phyloP scores from a whole-genome alignment of 2,888 invertebrate species.

The Helleia helle region DNA sequence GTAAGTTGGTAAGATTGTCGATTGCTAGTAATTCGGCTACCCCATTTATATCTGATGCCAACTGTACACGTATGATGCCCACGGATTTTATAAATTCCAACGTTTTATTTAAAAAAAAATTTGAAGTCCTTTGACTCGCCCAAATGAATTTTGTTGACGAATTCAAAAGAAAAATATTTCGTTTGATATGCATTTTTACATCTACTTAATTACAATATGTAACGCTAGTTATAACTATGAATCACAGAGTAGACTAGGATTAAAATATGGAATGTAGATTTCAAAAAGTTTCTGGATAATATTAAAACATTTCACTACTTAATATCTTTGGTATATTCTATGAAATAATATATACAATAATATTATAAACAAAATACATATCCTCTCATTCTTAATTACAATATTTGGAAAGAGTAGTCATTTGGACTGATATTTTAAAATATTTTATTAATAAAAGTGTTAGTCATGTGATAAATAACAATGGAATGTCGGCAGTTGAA shows the following conservation, averaged over 20 bases:
- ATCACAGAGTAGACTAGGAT: constrained; percentile 65
- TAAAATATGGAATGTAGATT: constrained; percentile 18
- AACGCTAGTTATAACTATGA: constrained; percentile 27
- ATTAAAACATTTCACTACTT: not conserved
- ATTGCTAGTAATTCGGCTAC: no score
- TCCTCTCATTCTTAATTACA: no score
- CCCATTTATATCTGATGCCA: no score
- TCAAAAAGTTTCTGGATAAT: not conserved
- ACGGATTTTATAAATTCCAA: no score
- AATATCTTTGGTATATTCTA: constrained; percentile 4
- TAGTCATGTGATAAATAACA: not conserved
- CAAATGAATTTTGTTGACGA: constrained; percentile 8
- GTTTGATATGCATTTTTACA: constrained; percentile 45
- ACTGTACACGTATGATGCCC: no score
- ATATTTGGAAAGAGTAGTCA: no score
- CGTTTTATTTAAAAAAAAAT: no score
- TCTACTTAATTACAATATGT: constrained; percentile 12
- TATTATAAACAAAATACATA: no score
- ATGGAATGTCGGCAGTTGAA: not conserved
- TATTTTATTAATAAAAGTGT: no score
- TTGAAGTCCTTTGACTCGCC: not conserved
- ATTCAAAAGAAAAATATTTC: constrained; percentile 24
- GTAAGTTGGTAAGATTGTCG: no score
- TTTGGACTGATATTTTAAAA: no score
- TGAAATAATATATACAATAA: no score